Evolutionary conservation across 2,888 invertebrate genomes (phyloP).

Genomic region (Sclerodermus sp.): DNA sequence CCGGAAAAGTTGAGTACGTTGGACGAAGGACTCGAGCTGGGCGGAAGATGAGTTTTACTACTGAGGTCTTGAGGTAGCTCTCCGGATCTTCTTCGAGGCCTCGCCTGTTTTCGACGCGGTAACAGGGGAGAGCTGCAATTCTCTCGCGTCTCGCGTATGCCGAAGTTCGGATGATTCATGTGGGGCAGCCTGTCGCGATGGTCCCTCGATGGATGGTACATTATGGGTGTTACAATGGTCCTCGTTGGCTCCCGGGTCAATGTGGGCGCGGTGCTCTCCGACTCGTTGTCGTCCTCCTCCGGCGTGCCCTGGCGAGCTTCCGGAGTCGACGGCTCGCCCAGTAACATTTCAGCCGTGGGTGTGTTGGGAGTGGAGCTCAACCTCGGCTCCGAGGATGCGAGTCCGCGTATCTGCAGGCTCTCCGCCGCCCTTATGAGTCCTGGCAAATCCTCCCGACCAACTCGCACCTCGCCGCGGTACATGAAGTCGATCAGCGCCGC

Average conservation of each 20-base stretch:
- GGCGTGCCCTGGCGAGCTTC: constrained; percentile 45
- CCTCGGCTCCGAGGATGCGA: constrained; percentile 65
- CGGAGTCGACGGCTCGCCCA: constrained; percentile 63
- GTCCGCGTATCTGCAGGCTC: constrained; percentile 79
- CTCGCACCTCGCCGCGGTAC: constrained; percentile 91
- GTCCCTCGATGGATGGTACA: constrained; percentile 39
- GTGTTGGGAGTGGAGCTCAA: constrained; percentile 59
- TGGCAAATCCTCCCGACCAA: constrained; percentile 81
- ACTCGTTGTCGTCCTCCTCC: constrained; percentile 30
- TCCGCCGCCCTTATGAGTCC: constrained; percentile 86
- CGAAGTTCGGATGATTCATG: constrained; percentile 49
- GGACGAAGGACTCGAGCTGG: constrained; percentile 46
- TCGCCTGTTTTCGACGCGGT: constrained; percentile 82
- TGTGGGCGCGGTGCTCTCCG: constrained; percentile 45
- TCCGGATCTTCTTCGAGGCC: constrained; percentile 81
- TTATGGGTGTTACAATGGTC: constrained; percentile 1
- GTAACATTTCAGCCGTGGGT: constrained; percentile 50
- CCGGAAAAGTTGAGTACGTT: constrained; percentile 39
- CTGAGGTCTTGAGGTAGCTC: constrained; percentile 70
- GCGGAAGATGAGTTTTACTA: constrained; percentile 49
- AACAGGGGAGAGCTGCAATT: constrained; percentile 73
- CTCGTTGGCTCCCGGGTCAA: not conserved
- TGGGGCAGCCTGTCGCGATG: constrained; percentile 58
- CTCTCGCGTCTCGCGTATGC: constrained; percentile 54
- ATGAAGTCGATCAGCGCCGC: constrained; percentile 90